A percentile compares a stretch with the other conserved stretches of the same genome.
Evolutionary conservation across 2,797 vertebrate genomes (phyloP).

Genomic region (Chaenodraco wilsoni): DNA sequence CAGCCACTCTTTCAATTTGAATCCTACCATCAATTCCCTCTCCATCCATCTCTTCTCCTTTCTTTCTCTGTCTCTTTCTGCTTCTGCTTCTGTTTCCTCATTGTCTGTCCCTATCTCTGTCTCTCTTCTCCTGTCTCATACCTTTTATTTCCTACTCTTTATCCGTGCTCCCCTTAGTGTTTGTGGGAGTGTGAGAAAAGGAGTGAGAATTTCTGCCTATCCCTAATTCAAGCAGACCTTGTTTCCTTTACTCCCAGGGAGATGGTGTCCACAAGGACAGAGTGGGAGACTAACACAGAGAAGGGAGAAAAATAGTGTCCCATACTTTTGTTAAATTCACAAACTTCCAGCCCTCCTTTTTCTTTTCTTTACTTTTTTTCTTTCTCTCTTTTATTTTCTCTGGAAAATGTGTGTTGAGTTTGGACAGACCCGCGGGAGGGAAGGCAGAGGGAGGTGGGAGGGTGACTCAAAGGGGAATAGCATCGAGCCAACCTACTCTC

Average conservation of each 20-base stretch:
- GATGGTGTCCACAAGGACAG: constrained; percentile 73
- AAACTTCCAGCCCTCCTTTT: constrained; percentile 24
- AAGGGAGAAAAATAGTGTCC: constrained; percentile 30
- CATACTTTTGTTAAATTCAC: constrained; percentile 73
- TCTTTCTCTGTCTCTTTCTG: constrained; percentile 42
- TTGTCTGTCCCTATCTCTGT: constrained; percentile 18
- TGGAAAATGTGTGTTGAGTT: constrained; percentile 86
- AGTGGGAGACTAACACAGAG: neutral
- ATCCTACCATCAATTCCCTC: constrained; percentile 46
- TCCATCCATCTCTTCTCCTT: constrained; percentile 46
- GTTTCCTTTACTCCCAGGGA: constrained; percentile 74
- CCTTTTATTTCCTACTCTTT: constrained; percentile 40
- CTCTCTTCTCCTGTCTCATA: neutral
- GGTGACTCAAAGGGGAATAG: constrained; percentile 57
- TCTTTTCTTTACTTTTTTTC: constrained; percentile 19
- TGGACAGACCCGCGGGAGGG: constrained; percentile 70
- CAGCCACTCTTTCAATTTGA: constrained; percentile 75
- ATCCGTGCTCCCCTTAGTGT: constrained; percentile 35
- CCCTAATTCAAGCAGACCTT: constrained; percentile 66
- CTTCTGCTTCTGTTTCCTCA: constrained; percentile 10
- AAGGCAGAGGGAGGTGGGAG: constrained; percentile 54
- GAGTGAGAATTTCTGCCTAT: constrained; percentile 45
- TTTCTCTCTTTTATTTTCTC: constrained; percentile 49
- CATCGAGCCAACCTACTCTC: constrained; percentile 58
- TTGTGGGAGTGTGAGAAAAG: constrained; percentile 40